These are phyloP conservation scores for Isotomurus palustris DNA, from an alignment of 2,888 invertebrate species.

Conservation along the genomic window DNA sequence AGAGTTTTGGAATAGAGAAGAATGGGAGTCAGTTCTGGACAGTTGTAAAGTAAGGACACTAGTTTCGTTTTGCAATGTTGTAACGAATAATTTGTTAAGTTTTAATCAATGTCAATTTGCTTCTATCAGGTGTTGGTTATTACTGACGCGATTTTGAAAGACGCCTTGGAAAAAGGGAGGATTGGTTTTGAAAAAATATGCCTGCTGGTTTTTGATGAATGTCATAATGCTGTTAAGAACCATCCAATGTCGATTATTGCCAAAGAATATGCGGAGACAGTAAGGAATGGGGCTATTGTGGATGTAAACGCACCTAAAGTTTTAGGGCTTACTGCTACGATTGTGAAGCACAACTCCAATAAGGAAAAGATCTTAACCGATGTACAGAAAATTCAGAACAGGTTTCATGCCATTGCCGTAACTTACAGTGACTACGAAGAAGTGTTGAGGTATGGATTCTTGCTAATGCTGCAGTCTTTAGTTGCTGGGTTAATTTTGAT, in stretches of 20 bases:
- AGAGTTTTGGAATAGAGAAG: slow-evolving; percentile 64
- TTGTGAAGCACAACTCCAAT: slow-evolving; percentile 62
- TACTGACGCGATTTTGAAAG: slow-evolving; percentile 74
- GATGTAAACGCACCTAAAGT: slow-evolving; percentile 61
- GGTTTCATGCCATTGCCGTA: slow-evolving; percentile 66
- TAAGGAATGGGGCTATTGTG: no score
- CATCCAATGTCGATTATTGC: slow-evolving; percentile 73
- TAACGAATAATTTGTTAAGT: no score
- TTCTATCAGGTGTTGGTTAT: slow-evolving; percentile 66
- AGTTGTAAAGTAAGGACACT: slow-evolving; percentile 61
- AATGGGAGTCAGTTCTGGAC: slow-evolving; percentile 64
- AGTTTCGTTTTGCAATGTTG: neutral
- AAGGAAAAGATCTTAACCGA: slow-evolving; percentile 49
- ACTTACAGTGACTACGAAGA: slow-evolving; percentile 58
- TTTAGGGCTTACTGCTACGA: slow-evolving; percentile 79
- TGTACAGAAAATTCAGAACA: slow-evolving; percentile 62
- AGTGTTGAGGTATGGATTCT: slow-evolving; percentile 54
- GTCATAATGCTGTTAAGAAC: slow-evolving; percentile 77
- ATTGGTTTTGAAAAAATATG: slow-evolving; percentile 56
- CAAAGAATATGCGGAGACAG: neutral
- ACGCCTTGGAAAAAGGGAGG: slow-evolving; percentile 62
- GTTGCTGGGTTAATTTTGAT: neutral
- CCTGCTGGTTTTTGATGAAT: slow-evolving; percentile 89
- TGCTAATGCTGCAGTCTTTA: neutral
- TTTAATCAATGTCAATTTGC: no score